Evolutionary conservation across 1,140 invertebrate species (phyloP), one percentile per base, ranked within the genome.

Genomic region (Heliconius eleuchia): DNA sequence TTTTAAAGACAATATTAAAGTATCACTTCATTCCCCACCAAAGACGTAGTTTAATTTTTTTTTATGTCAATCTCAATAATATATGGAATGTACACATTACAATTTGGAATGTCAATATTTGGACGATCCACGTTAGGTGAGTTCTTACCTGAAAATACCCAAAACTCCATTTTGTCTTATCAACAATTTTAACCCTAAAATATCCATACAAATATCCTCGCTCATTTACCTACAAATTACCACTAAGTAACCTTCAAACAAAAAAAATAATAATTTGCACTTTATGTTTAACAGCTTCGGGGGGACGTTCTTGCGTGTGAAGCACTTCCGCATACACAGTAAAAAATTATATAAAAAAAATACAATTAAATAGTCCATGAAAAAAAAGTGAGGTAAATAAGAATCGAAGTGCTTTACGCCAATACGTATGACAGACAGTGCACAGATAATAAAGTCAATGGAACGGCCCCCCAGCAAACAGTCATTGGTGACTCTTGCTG

Each of bases 401-500:
- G 16, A 72, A 72, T 87, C 87, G 91, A 91, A 93, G 87, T 89
- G 90, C 89, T 88, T 82, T 66, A 71, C 78, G 74, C 78, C 19
- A 19, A 57, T 57, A 74, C 37, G 60, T 74, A 87, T 79, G 83
- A 86, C 80, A 80, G 83, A 86, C 80, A 80, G 86, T 89, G 87
- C 87, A 86, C 77, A 57, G 76, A 72, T 73, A 30, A 52, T 46
- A 78, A 70, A 34, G 86, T 91, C 87, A 88, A 80, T 84, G 81
- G 84, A 91, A 89, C 92, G 90, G 85, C 90, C 92, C 92, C 92
- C 92, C 92, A 42, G 91, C 91, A 88, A 91, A 90, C 91, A 94
- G 89, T 95, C 93, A 97, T 95, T 98, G 97, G 95, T 99, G 98
- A 93, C 97, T 98, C 91, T 98, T 98, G 94, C 98, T 98, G 80